Percentiles rank a stretch among this genome's conserved stretches.
These are phyloP conservation scores for Bibio marci DNA, from an alignment of 2,888 invertebrate species.

Conservation along the genomic window DNA sequence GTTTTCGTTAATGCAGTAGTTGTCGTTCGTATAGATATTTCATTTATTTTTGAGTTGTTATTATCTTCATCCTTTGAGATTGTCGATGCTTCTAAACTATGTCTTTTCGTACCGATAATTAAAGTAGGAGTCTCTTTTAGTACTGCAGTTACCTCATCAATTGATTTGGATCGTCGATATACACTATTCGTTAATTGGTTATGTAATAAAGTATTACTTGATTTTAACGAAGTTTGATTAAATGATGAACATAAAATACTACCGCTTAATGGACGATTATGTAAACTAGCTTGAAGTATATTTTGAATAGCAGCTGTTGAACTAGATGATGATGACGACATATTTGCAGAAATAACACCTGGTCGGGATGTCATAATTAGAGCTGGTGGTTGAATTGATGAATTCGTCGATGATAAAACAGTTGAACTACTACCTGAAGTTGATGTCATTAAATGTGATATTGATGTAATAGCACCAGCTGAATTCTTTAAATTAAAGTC, in stretches of 20 bases:
- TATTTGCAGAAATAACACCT: slow-evolving; percentile 1
- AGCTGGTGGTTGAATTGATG: slow-evolving; percentile 29
- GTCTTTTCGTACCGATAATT: slow-evolving; percentile 33
- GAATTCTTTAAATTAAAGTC: slow-evolving; percentile 20
- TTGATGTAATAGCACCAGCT: too few species aligned
- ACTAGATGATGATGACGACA: slow-evolving; percentile 1
- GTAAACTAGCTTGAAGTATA: slow-evolving; percentile 11
- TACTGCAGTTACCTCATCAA: slow-evolving; percentile 32
- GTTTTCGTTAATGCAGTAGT: slow-evolving; percentile 15
- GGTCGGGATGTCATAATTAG: slow-evolving; percentile 34
- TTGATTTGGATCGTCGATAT: slow-evolving; percentile 36
- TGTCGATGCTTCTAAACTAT: slow-evolving; percentile 35
- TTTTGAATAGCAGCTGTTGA: slow-evolving; percentile 5
- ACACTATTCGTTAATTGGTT: slow-evolving; percentile 37
- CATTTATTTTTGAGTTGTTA: too few species aligned
- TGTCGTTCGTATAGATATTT: slow-evolving; percentile 26
- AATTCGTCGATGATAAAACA: slow-evolving; percentile 15
- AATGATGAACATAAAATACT: slow-evolving; percentile 31
- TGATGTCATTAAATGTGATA: too few species aligned
- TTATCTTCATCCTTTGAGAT: slow-evolving; percentile 29
- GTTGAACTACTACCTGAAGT: too few species aligned
- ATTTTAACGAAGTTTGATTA: slow-evolving; percentile 20
- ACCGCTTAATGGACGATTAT: slow-evolving; percentile 16
- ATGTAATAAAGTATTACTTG: slow-evolving; percentile 37
- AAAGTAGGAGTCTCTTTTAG: slow-evolving; percentile 34